Percentiles rank a stretch among this genome's conserved stretches.
Conservation (phyloP, 2,797 vertebrate species). For the Mormyrops attenuatus region DNA sequence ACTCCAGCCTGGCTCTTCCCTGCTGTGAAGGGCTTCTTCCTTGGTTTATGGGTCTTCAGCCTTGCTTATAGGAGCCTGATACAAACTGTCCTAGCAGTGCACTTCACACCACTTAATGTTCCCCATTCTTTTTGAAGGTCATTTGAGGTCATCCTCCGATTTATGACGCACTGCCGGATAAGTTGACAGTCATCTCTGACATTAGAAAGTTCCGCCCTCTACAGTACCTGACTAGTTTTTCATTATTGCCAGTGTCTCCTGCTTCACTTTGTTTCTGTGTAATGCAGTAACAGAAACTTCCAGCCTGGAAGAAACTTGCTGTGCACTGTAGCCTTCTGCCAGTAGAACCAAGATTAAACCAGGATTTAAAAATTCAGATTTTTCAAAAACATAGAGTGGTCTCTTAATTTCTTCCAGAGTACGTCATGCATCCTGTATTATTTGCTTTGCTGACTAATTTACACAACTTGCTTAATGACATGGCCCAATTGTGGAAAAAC, state of each 20-base stretch:
- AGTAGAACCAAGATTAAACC: not conserved
- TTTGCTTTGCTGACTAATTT: not conserved
- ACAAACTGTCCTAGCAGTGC: too few relatives aligned
- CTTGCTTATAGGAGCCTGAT: not conserved
- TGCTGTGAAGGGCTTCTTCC: not conserved
- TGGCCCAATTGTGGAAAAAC: not conserved
- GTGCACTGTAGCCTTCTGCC: not conserved
- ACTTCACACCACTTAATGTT: not conserved
- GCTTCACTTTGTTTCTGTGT: not conserved
- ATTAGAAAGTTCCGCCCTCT: not conserved
- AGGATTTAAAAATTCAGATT: not conserved
- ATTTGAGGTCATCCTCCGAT: not conserved
- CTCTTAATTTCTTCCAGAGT: not conserved
- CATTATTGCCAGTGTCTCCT: not conserved
- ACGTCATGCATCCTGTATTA: not conserved
- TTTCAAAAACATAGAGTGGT: not conserved
- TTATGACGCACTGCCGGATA: not conserved
- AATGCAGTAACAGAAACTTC: not conserved
- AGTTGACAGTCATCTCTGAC: not conserved
- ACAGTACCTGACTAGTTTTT: not conserved
- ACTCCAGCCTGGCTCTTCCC: not conserved
- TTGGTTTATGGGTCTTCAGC: not conserved
- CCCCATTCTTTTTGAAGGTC: not conserved
- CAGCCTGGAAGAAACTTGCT: not conserved
- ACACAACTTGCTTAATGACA: not conserved